Evolutionary conservation across 2,113 vertebrate species (phyloP).

Genomic region (Sceloporus undulatus): DNA sequence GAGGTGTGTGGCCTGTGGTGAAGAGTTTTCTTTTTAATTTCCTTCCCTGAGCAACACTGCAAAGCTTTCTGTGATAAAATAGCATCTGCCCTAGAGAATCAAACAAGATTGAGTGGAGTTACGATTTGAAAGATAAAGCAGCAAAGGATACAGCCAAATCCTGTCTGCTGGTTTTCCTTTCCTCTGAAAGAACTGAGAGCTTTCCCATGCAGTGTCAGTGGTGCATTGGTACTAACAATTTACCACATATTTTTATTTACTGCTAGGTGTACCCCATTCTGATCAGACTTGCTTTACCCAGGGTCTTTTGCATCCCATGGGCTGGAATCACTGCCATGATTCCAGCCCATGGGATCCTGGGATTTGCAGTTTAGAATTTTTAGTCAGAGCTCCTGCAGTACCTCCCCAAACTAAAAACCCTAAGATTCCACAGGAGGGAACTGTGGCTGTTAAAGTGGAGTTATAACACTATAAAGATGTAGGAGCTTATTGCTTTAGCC

Average conservation of each 20-base stretch:
- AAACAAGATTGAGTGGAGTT: background rate
- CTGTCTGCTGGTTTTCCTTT: background rate
- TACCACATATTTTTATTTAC: background rate
- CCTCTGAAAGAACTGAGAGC: background rate
- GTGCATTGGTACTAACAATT: background rate
- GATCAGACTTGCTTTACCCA: background rate
- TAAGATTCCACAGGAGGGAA: too few relatives aligned
- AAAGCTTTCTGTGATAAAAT: background rate
- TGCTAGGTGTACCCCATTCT: background rate
- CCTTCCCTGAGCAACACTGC: rapidly evolving
- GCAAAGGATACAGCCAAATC: background rate
- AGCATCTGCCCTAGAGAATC: background rate
- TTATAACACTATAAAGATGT: too few relatives aligned
- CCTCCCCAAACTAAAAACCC: too few relatives aligned
- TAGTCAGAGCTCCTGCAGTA: too few relatives aligned
- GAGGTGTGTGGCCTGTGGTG: background rate
- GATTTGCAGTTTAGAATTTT: too few relatives aligned
- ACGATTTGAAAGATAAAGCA: background rate
- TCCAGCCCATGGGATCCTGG: background rate
- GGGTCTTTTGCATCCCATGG: too few relatives aligned
- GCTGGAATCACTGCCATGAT: background rate
- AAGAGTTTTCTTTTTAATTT: background rate
- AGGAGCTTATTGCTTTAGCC: too few relatives aligned
- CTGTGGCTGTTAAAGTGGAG: too few relatives aligned
- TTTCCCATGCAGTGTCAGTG: background rate